phyloP scores from a whole-genome alignment of 2,888 invertebrate species.

The Anticlea derivata region DNA sequence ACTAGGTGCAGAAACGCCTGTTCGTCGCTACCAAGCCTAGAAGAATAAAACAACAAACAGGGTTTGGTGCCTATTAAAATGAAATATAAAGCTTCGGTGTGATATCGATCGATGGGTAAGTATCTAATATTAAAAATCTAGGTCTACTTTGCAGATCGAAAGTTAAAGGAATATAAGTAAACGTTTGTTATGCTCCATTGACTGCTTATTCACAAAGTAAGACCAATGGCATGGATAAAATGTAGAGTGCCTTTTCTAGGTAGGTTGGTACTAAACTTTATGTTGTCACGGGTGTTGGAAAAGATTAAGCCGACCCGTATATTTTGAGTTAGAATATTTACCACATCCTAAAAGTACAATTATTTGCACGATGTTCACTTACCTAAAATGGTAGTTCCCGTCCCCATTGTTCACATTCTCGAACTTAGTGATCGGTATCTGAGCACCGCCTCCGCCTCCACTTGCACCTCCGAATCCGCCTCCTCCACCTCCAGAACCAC shows the following conservation, averaged over 20 bases:
- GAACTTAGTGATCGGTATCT: slow-evolving; percentile 84
- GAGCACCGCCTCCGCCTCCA: slow-evolving; percentile 62
- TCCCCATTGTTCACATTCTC: slow-evolving; percentile 87
- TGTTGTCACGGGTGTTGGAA: too few species aligned
- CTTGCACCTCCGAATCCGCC: slow-evolving; percentile 37
- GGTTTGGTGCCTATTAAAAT: too few species aligned
- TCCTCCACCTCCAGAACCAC: slow-evolving; percentile 40
- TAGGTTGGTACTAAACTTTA: neutral
- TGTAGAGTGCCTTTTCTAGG: neutral
- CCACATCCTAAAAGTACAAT: too few species aligned
- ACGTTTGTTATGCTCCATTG: neutral
- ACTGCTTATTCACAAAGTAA: neutral
- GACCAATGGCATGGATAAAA: neutral
- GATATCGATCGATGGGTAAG: too few species aligned
- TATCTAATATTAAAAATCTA: too few species aligned
- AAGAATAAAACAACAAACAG: too few species aligned
- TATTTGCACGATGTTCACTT: slow-evolving; percentile 31
- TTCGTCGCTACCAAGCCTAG: too few species aligned
- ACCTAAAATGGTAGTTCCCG: slow-evolving; percentile 87
- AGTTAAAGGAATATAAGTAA: neutral
- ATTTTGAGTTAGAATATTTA: too few species aligned
- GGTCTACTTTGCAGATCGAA: neutral
- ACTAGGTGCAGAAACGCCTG: too few species aligned
- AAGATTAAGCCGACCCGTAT: too few species aligned
- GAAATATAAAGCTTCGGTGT: too few species aligned